Percentiles rank a stretch among this genome's conserved stretches.
phyloP scores from a whole-genome alignment of 1,140 invertebrate genomes.

The Cotesia vestalis region DNA sequence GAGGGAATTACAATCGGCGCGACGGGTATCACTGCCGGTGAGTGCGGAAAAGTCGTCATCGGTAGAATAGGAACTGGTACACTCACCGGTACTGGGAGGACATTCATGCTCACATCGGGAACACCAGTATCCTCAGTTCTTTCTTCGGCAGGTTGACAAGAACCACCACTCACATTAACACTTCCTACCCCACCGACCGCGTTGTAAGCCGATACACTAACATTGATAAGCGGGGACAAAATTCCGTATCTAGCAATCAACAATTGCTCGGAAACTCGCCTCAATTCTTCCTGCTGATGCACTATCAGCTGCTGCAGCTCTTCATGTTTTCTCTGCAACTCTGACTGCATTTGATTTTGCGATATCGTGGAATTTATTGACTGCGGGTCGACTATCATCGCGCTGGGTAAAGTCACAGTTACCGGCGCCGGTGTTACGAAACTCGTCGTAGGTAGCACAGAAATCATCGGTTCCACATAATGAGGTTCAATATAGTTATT shows the following conservation, averaged over 20 bases:
- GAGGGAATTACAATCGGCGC: slow-evolving; percentile 38
- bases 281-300: slow-evolving; percentile 85
- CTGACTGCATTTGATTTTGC: slow-evolving; percentile 75
- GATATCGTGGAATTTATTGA: slow-evolving; percentile 69
- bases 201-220: slow-evolving; percentile 62
- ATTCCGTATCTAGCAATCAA: slow-evolving; percentile 84
- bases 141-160: slow-evolving; percentile 41
- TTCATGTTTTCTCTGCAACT: slow-evolving; percentile 84
- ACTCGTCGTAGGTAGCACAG: slow-evolving; percentile 50
- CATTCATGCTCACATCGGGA: slow-evolving; percentile 51
- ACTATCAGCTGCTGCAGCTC: slow-evolving; percentile 85
- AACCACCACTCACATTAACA: slow-evolving; percentile 54
- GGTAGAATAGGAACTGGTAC: slow-evolving; percentile 57
- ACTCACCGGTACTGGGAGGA: slow-evolving; percentile 51
- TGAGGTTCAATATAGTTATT: too few species aligned
- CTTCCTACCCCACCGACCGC: slow-evolving; percentile 49
- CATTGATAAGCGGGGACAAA: slow-evolving; percentile 72
- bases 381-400: slow-evolving; percentile 60
- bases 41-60: slow-evolving; percentile 53
- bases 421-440: slow-evolving; percentile 53
- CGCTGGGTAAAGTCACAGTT: slow-evolving; percentile 9
- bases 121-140: slow-evolving; percentile 47
- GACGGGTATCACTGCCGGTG: slow-evolving; percentile 45
- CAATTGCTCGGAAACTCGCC: slow-evolving; percentile 84
- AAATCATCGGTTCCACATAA: slow-evolving; percentile 52